Percentiles rank a stretch among this genome's conserved stretches.
Conservation (phyloP, 2,113 vertebrate genomes). For the Brachyistius frenatus region DNA sequence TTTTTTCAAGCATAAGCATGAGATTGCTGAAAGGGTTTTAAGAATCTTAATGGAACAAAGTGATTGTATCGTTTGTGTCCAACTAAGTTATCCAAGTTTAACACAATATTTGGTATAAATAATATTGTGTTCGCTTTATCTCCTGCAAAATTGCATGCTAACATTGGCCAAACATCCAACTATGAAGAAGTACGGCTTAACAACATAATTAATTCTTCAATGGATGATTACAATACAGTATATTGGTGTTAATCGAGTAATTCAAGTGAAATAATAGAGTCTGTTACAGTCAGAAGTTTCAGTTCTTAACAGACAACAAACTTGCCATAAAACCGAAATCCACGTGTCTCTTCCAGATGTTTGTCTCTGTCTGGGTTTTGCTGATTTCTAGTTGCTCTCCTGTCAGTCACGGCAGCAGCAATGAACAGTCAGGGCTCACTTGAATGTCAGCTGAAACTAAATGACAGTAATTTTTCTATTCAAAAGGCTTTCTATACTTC, state of each 20-base stretch:
- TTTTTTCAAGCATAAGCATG: no score
- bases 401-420: not conserved
- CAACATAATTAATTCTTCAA: not conserved
- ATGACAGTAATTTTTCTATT: conserved; percentile 16
- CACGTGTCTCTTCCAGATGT: not conserved
- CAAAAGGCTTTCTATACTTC: conserved; percentile 15
- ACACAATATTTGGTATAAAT: not conserved
- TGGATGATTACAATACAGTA: no score
- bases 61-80: not conserved
- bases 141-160: not conserved
- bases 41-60: no score
- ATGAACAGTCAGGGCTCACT: not conserved
- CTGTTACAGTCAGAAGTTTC: no score
- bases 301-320: not conserved
- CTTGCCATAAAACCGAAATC: not conserved
- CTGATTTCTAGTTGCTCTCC: conserved; percentile 1
- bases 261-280: no score
- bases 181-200: not conserved
- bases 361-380: not conserved
- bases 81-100: not conserved
- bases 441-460: conserved; percentile 25
- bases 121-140: not conserved
- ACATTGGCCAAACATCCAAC: not conserved
- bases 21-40: no score
- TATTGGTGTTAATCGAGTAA: no score